These are phyloP conservation scores for Drosophila meridionalis DNA, from an alignment of 2,888 invertebrate species.

Conservation along the genomic window DNA sequence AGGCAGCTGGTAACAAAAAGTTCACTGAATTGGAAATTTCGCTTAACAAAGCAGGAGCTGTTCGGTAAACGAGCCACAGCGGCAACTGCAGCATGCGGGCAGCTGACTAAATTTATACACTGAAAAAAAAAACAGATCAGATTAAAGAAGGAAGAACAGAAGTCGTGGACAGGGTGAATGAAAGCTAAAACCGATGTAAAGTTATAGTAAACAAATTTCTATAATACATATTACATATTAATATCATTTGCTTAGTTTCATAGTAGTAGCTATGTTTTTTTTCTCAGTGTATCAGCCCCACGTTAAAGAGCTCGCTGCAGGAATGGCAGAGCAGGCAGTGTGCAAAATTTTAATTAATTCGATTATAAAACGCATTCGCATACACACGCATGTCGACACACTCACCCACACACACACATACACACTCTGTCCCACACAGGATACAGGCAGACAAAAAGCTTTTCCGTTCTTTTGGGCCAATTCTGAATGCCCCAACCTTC, in stretches of 20 bases:
- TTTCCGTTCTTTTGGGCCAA: slow-evolving; percentile 53
- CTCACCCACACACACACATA: slow-evolving; percentile 12
- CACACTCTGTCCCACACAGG: slow-evolving; percentile 11
- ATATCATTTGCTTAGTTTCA: no score
- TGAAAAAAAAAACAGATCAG: background rate
- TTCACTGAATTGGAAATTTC: slow-evolving; percentile 78
- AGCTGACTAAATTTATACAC: slow-evolving; percentile 22
- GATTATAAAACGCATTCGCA: slow-evolving; percentile 72
- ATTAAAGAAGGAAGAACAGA: background rate
- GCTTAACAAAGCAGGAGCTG: slow-evolving; percentile 57
- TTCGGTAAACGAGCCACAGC: background rate
- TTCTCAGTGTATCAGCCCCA: slow-evolving; percentile 28
- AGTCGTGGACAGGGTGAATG: fast-evolving
- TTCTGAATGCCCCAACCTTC: background rate
- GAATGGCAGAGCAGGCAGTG: slow-evolving; percentile 35
- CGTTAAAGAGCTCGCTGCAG: slow-evolving; percentile 13
- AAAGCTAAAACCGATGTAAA: background rate
- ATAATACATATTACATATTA: background rate
- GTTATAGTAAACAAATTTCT: background rate
- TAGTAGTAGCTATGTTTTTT: background rate
- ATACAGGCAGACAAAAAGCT: slow-evolving; percentile 63
- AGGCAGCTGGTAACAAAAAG: slow-evolving; percentile 65
- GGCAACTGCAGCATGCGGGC: slow-evolving; percentile 44
- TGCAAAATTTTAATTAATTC: slow-evolving; percentile 77
- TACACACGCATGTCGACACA: slow-evolving; percentile 14